Conservation (phyloP, 2,113 vertebrate species). For the Cyprinodon variegatus region DNA sequence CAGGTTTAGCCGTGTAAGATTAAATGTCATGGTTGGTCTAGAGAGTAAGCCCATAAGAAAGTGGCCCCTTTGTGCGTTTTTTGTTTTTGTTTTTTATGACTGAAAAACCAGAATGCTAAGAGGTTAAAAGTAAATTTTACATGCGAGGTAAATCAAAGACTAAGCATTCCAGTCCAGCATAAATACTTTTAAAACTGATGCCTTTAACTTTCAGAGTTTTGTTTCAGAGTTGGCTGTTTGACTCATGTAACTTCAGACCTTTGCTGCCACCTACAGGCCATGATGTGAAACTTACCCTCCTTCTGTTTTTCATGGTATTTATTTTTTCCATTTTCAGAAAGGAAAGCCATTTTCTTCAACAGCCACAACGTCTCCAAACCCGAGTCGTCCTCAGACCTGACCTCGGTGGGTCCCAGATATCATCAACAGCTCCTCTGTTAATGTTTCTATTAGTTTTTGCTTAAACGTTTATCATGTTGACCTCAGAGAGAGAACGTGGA, state of each 20-base stretch:
- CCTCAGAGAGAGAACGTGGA: conserved; percentile 93
- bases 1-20: too few relatives aligned
- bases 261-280: conserved; percentile 73
- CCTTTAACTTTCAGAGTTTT: too few relatives aligned
- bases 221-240: neutral
- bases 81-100: too few relatives aligned
- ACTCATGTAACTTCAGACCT: conserved; percentile 16
- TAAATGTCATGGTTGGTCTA: neutral
- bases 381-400: conserved; percentile 94
- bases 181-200: neutral
- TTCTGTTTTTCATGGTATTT: neutral
- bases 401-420: conserved; percentile 84
- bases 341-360: conserved; percentile 99
- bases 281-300: neutral
- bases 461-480: neutral
- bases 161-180: neutral
- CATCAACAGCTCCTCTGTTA: neutral
- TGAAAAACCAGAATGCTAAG: too few relatives aligned
- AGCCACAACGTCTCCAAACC: conserved; percentile 99
- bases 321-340: conserved; percentile 81
- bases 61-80: too few relatives aligned
- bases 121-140: neutral
- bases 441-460: neutral
- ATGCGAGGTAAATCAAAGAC: neutral
- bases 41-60: too few relatives aligned